Base-by-base conservation (phyloP, 2,888 invertebrate species). In the Fragum fragum region DNA sequence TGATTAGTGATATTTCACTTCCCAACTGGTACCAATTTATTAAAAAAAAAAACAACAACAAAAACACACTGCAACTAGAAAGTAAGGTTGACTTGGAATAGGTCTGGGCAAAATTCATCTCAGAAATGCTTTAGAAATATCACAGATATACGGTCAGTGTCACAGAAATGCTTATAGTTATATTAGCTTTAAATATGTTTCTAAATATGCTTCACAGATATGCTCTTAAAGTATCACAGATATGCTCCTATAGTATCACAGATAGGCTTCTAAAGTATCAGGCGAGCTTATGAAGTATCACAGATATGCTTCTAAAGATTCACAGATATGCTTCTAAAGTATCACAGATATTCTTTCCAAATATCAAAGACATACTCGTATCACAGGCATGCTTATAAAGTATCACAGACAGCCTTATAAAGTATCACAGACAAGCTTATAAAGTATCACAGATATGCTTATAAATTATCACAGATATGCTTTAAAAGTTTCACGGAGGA, bases 391-490 rank as follows among this genome's bases (percentile, higher is more conserved):
- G 47, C 47, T 47, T 47, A 9, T 47, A 47, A 18, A 47, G 14
- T 47, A 47, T 47, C 47, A 47, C 47, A 47, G 5, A 47, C 3
- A 14, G 5, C 7, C 47, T 47, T 47, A 9, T 9, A 47, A 47
- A 53, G 53, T 23, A 57, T 28, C 26, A 57, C 26, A 23, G 9
- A 57, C 7, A 9, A 26, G 26, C 28, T 28, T 57, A 26, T 28
- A 23, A 57, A 53, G n/a, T 28, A 57, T 57, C 57, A 57, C 57
- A 57, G 57, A 57, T 26, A 9, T 23, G 57, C 57, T 57, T 26
- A 26, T 36, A 36, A 14, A 47, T 47, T 47, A 57, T 57, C 57
- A 57, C 57, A 57, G 57, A 57, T 1, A 23, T 47, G 47, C 39
- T 39, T 39, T 39, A 14, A 39, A 39, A 39, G n/a, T n/a, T n/a